Evolutionary conservation across 2,797 vertebrate genomes (phyloP), one percentile per base, ranked within the genome.

Genomic region (Bradypus variegatus): DNA sequence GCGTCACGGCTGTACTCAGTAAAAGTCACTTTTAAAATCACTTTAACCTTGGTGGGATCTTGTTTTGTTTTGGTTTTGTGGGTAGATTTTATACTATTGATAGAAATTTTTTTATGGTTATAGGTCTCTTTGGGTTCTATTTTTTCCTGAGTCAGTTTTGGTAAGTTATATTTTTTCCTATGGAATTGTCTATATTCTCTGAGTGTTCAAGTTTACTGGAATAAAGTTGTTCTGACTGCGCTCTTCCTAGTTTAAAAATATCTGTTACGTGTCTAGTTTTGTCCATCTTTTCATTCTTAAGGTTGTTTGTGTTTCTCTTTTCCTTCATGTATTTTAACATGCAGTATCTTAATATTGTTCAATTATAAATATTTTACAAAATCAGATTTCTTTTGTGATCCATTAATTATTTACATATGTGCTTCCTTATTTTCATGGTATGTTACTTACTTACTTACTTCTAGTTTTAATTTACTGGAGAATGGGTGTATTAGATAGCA

Each of bases 131-230:
- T 41, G 60, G 69, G 88, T 93, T 94, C 73, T 94, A 1, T 89
- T 91, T 93, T 73, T 93, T 93, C 73, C 67, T 80, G 72, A 75
- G 88, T 91, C 67, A 80, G 62, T 91, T 88, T 94, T 75, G 70
- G 36, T 91, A 79, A 81, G 60, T 86, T 86, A 48, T 29, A 45
- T 53, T 77, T 83, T 50, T 86, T 92, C 76, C 36, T 31, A 5
- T 81, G 50, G 81, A 69, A 48, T 88, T 80, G 14, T 69, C 10
- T 60, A 3, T 80, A 81, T 88, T 91, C 60, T 76, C 21, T 70
- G 80, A 60, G 67, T 60, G 92, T 78, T 87, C 55, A 62, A 41
- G 79, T 88, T 85, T 90, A 58, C 31, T 78, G 58, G 23, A 45
- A 38, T 79, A 62, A 83, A 79, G 11, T 91, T 70, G 53, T 90